phyloP scores from a whole-genome alignment of 2,888 invertebrate species.

The Catocala sponsa region DNA sequence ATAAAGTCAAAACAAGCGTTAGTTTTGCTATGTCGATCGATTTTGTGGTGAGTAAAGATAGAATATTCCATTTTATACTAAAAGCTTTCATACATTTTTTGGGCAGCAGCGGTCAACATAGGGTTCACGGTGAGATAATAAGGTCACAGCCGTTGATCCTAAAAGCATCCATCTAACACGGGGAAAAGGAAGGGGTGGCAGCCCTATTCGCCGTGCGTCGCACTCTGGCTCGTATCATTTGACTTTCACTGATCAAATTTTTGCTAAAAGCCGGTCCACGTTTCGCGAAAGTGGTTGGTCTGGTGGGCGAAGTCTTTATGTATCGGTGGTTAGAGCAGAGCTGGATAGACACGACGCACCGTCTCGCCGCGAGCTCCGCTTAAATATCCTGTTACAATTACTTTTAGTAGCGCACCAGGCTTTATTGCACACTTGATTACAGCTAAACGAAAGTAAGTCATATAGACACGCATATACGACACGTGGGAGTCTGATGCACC shows the following conservation, averaged over 20 bases:
- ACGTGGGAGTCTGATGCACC: too few species aligned
- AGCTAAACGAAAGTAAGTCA: background rate
- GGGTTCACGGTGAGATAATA: too few species aligned
- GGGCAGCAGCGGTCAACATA: too few species aligned
- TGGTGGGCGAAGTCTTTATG: conserved; percentile 62
- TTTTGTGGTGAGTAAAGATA: too few species aligned
- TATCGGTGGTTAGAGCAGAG: conserved; percentile 58
- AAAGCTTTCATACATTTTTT: too few species aligned
- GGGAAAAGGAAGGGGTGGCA: conserved; percentile 1
- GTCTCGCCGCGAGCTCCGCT: conserved; percentile 46
- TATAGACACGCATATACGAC: background rate
- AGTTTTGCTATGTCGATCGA: too few species aligned
- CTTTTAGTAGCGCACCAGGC: conserved; percentile 48
- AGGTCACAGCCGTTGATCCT: too few species aligned
- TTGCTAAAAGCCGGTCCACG: conserved; percentile 86
- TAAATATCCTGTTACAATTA: conserved; percentile 55
- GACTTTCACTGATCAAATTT: conserved; percentile 88
- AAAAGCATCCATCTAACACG: too few species aligned
- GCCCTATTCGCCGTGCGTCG: conserved; percentile 26
- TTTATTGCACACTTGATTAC: conserved; percentile 18
- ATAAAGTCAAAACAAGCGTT: background rate
- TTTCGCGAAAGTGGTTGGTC: conserved; percentile 85
- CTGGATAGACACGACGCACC: conserved; percentile 62
- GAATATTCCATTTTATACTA: too few species aligned
- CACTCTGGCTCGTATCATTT: conserved; percentile 60